phyloP scores from a whole-genome alignment of 2,113 vertebrate species.

The Clarias macrocephalus region DNA sequence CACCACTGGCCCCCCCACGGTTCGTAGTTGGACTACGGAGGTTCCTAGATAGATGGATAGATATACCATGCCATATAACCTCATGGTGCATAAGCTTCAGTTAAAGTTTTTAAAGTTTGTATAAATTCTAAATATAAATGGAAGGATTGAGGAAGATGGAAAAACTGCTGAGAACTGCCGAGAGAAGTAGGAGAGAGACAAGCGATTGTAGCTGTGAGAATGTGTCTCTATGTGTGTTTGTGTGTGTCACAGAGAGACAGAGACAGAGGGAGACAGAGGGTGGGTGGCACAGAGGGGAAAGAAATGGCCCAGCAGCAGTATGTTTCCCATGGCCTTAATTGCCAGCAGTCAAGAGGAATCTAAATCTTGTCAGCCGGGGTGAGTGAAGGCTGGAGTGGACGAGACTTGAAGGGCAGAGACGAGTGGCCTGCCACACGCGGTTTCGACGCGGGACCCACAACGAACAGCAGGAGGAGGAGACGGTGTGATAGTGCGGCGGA shows the following conservation, averaged over 20 bases:
- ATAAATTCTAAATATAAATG: neutral
- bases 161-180: neutral
- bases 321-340: slow-evolving; percentile 27
- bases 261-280: slow-evolving; percentile 14
- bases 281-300: neutral
- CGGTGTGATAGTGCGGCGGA: slow-evolving; percentile 17
- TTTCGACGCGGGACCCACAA: slow-evolving; percentile 17
- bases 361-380: slow-evolving; percentile 41
- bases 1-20: too few species aligned
- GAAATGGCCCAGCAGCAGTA: neutral
- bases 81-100: neutral
- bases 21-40: too few species aligned
- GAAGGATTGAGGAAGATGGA: neutral
- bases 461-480: slow-evolving; percentile 12
- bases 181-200: neutral
- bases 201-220: neutral
- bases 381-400: slow-evolving; percentile 43
- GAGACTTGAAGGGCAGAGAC: slow-evolving; percentile 37
- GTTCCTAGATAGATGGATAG: neutral
- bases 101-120: neutral
- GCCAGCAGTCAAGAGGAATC: slow-evolving; percentile 38
- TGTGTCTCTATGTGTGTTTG: slow-evolving; percentile 22
- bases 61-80: neutral
- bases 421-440: slow-evolving; percentile 29
- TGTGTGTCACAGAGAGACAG: slow-evolving; percentile 12